phyloP scores from a whole-genome alignment of 1,140 invertebrate species.

The Pollicipes pollicipes region DNA sequence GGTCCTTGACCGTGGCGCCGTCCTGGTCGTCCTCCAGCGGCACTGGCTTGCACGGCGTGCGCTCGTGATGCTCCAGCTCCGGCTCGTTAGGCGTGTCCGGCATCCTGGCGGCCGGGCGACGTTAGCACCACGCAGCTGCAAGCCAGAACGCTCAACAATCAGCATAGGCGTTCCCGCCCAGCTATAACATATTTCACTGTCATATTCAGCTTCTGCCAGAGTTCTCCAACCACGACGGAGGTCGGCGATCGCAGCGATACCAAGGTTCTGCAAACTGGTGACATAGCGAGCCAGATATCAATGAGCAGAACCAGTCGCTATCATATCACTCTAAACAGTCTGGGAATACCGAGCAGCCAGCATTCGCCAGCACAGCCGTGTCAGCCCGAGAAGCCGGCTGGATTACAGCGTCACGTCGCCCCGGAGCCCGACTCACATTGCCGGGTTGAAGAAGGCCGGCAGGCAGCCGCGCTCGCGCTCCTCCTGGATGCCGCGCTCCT shows the following conservation, averaged over 20 bases:
- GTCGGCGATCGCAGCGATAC: too few species aligned
- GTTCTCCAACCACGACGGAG: too few species aligned
- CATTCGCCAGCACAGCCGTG: too few species aligned
- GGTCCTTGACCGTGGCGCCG: constrained; percentile 58
- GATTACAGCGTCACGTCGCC: too few species aligned
- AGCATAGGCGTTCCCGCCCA: constrained; percentile 3
- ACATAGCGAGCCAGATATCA: too few species aligned
- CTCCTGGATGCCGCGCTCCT: constrained; percentile 68
- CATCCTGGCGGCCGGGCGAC: constrained; percentile 32
- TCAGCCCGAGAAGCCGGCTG: too few species aligned
- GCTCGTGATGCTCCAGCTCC: constrained; percentile 53
- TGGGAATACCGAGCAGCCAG: too few species aligned
- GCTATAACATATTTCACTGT: constrained; percentile 1
- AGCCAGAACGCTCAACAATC: constrained; percentile 4
- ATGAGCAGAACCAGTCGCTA: too few species aligned
- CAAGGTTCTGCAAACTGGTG: too few species aligned
- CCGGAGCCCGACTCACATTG: constrained; percentile 44
- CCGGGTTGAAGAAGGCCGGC: constrained; percentile 60
- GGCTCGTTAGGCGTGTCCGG: constrained; percentile 72
- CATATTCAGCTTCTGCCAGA: too few species aligned
- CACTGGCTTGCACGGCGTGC: constrained; percentile 57
- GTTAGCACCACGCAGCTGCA: not conserved
- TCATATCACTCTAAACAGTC: too few species aligned
- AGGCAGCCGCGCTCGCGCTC: constrained; percentile 63
- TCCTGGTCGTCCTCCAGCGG: constrained; percentile 71